These are phyloP conservation scores for Microcebus murinus DNA, from an alignment of 2,113 vertebrate species.

Conservation along the genomic window DNA sequence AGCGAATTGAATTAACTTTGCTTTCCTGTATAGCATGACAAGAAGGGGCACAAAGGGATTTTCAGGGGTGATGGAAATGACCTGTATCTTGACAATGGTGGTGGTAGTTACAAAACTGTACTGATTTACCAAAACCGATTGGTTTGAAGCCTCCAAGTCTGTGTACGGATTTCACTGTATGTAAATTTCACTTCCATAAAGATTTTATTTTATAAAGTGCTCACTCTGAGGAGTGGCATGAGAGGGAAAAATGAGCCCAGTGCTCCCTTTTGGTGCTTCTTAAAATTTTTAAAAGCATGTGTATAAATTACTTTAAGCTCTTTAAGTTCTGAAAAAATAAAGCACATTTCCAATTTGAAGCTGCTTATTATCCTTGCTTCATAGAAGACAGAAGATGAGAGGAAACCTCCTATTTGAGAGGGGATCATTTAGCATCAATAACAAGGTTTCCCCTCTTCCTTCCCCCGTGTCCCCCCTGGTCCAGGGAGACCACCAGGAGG, in stretches of 20 bases:
- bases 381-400: slow-evolving; percentile 36
- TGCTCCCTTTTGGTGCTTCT: neutral
- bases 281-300: neutral
- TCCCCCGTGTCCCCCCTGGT: neutral
- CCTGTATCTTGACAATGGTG: neutral
- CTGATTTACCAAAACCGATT: neutral
- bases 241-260: neutral
- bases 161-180: neutral
- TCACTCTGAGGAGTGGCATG: neutral
- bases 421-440: neutral
- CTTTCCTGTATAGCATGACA: neutral
- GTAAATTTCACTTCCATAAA: slow-evolving; percentile 16
- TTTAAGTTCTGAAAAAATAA: slow-evolving; percentile 52
- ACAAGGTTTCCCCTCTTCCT: neutral
- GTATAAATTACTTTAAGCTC: slow-evolving; percentile 27
- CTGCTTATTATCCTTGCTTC: neutral
- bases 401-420: neutral
- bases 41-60: neutral
- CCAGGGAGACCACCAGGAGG: neutral
- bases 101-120: neutral
- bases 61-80: neutral
- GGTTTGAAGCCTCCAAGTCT: slow-evolving; percentile 7
- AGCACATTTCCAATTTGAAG: neutral
- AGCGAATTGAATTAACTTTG: neutral
- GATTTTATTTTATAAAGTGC: neutral